Percentiles rank a stretch among this genome's conserved stretches.
Evolutionary conservation across 2,888 invertebrate species (phyloP).

Genomic region (Doris montereyensis): DNA sequence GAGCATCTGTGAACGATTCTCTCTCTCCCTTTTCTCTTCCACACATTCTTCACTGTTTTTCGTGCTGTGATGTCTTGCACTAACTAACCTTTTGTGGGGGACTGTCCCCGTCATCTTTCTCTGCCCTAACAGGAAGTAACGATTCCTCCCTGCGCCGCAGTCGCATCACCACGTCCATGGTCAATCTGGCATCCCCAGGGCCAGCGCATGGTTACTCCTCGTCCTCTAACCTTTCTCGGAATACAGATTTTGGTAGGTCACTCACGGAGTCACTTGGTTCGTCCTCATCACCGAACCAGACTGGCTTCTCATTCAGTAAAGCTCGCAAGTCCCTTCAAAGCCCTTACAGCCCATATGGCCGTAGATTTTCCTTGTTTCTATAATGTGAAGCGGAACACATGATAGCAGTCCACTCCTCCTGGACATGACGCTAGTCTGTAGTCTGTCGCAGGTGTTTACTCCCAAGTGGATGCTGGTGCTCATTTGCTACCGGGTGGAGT

Average conservation of each 20-base stretch:
- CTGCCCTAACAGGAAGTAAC: slow-evolving; percentile 60
- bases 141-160: slow-evolving; percentile 61
- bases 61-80: not conserved
- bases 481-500: no score
- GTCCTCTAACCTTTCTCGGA: not conserved
- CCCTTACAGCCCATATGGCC: no score
- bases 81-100: not conserved
- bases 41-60: not conserved
- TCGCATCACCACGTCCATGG: slow-evolving; percentile 63
- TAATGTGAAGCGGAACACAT: no score
- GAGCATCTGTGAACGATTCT: not conserved
- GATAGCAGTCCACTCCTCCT: no score
- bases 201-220: not conserved
- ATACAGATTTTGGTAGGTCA: not conserved
- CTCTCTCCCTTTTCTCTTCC: not conserved
- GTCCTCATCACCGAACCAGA: slow-evolving; percentile 6
- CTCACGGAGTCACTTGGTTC: slow-evolving; percentile 11
- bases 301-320: not conserved
- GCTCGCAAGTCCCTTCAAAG: no score
- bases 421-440: no score
- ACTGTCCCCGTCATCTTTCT: not conserved
- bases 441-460: no score
- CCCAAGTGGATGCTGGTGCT: no score
- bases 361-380: no score
- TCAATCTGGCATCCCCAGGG: slow-evolving; percentile 55